Percentiles rank a stretch among this genome's conserved stretches.
Evolutionary conservation across 2,113 vertebrate species (phyloP).

Genomic region (Illadopsis cleaveri): DNA sequence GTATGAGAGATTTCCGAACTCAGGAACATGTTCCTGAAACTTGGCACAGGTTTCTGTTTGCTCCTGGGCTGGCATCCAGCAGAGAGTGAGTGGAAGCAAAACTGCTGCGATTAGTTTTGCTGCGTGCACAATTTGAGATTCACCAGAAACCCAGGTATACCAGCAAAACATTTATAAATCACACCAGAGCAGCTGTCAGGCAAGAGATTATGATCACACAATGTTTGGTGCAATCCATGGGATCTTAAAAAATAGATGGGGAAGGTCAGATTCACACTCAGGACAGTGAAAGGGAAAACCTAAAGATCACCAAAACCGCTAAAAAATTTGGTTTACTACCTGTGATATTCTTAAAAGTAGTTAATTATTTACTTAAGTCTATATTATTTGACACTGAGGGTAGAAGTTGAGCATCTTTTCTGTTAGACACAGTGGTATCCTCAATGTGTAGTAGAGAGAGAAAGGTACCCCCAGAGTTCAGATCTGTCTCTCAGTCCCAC

Average conservation of each 20-base stretch:
- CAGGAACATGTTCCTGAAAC: background rate
- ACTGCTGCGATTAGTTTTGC: background rate
- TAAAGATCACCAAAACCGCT: background rate
- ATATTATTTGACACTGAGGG: background rate
- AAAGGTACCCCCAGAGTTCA: background rate
- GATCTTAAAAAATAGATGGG: background rate
- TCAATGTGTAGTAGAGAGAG: background rate
- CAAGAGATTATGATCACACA: background rate
- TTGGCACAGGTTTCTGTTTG: slow-evolving; percentile 13
- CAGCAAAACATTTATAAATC: slow-evolving; percentile 17
- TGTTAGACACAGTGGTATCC: background rate
- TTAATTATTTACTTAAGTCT: background rate
- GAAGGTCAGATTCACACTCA: background rate
- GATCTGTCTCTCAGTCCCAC: background rate
- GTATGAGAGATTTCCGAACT: slow-evolving; percentile 31
- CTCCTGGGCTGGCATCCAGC: slow-evolving; percentile 27
- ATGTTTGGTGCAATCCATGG: background rate
- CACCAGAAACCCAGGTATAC: background rate
- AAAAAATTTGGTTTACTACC: background rate
- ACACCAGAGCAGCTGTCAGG: background rate
- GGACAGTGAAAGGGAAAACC: background rate
- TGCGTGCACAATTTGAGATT: background rate
- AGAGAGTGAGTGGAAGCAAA: background rate
- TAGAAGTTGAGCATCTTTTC: background rate
- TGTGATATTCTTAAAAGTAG: background rate